Base-by-base conservation (phyloP, 2,797 vertebrate genomes). In the Tragopan temminckii region DNA sequence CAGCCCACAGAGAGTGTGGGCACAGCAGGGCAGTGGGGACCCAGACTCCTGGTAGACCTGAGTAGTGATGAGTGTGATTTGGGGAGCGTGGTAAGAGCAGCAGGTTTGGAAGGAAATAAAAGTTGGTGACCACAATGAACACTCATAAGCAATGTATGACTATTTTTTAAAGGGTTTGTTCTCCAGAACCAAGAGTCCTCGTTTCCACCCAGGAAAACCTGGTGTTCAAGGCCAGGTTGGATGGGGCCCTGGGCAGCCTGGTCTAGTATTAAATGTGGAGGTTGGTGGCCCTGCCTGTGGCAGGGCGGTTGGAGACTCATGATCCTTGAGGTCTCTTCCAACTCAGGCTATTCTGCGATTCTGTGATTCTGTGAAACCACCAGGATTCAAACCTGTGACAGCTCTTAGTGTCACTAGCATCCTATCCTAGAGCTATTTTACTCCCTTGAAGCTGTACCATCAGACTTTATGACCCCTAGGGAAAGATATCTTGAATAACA, bases 381-480 rank as follows among this genome's bases (percentile, higher is more conserved):
- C 42, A 40, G 40, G 5, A 7, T 15, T 53, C 63, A 67, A 68
- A 14, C 23, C 62, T 31, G 19, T 23, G 62, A 33, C 20, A 87
- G 17, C 23, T 64, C 46, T 40, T 50, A 45, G 33, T 29, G 63
- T 42, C 40, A n/a, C 52, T 23, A 33, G 27, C 43, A 76, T 4
- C 10, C 3, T 6, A 57, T 20, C 31, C 1, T 0, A 55, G 53
- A 63, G 46, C 7, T 23, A 24, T 23, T 23, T 50, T 13, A 5
- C 13, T 83, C 33, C 38, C 63, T 52, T 52, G 43, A 50, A 91
- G 8, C 1, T 27, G 17, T n/a, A 27, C 19, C 1, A 0, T 20
- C 25, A 40, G 46, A 36, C 16, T 40, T 11, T 17, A 24, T 24
- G 12, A 33, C 24, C 36, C 13, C 10, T 6, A 63, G 36, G 52